Evolutionary conservation across 1,140 invertebrate genomes (phyloP), one percentile per base, ranked within the genome.

Genomic region (Chymomyza costata): DNA sequence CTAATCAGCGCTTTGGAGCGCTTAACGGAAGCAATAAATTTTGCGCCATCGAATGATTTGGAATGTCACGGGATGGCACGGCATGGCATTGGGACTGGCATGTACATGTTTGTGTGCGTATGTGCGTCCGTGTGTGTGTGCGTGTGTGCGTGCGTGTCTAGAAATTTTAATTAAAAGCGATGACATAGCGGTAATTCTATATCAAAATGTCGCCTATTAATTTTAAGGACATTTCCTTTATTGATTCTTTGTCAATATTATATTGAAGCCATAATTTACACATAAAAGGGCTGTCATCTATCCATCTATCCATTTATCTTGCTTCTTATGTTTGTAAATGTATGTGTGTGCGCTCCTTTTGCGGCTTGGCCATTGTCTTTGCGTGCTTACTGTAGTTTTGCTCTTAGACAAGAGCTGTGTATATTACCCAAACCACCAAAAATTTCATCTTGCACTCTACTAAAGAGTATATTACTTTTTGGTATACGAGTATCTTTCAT

Each of bases 151-250:
- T 66, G 50, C 14, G 25, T 58, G 73, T 80, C 73, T 80, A 59
- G 65, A 82, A 73, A 82, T 82, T 82, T 82, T 82, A 82, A 82
- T 82, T 82, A 82, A 82, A 82, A 80, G 74, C 80, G 80, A 83
- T 82, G 71, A 82, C 80, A 82, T 63, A 82, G 80, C 80, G 80
- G 80, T 82, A 82, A 82, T 82, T 82, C 65, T 61, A 82, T 82
- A 82, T 80, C 80, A 70, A 76, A 82, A 82, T 82, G 71, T 78
- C 73, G 80, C 61, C 80, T 78, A 82, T 82, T 82, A 83, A 82
- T 82, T 82, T 82, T 66, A 69, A 80, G 69, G 68, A 65, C 68
- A 82, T 82, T 82, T 82, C 80, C 80, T 74, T 73, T 82, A 82
- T 73, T 78, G 78, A 82, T 74, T 69, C 71, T 81, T 73, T 82